Percentiles rank a stretch among this genome's conserved stretches.
Conservation (phyloP, 2,888 invertebrate genomes). For the Dryomyza anilis region DNA sequence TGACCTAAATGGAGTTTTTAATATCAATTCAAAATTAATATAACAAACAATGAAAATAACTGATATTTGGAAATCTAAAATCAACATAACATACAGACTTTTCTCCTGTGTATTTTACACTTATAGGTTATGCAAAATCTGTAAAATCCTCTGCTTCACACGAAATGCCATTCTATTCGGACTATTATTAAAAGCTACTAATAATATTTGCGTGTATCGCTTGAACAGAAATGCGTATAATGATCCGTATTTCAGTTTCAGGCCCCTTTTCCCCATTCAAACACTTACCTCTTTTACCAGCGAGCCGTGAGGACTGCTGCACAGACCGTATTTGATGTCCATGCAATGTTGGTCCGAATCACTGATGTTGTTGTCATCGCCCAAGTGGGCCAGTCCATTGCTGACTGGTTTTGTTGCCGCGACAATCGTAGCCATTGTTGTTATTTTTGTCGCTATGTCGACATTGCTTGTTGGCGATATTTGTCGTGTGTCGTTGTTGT, state of each 20-base stretch:
- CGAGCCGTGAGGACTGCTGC: slow-evolving; percentile 50
- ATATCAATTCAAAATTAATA: too few species aligned
- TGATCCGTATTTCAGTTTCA: not conserved
- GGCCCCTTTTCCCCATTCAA: not conserved
- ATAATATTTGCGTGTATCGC: slow-evolving; percentile 26
- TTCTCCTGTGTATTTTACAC: too few species aligned
- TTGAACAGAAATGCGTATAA: slow-evolving; percentile 22
- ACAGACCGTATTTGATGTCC: slow-evolving; percentile 55
- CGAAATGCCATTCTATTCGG: not conserved
- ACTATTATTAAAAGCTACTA: slow-evolving; percentile 1
- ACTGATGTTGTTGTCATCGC: slow-evolving; percentile 48
- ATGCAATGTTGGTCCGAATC: slow-evolving; percentile 49
- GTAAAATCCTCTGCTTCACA: too few species aligned
- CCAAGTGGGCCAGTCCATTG: slow-evolving; percentile 32
- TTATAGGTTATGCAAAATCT: too few species aligned
- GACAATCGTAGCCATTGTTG: slow-evolving; percentile 13
- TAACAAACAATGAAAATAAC: too few species aligned
- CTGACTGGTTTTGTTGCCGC: slow-evolving; percentile 15
- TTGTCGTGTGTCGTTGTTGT: slow-evolving; percentile 46
- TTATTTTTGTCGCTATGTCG: slow-evolving; percentile 27
- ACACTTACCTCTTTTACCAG: slow-evolving; percentile 54
- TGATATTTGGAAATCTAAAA: too few species aligned
- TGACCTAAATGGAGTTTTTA: too few species aligned
- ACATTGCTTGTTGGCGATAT: slow-evolving; percentile 35
- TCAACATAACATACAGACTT: too few species aligned